phyloP scores from a whole-genome alignment of 64 coral and sea anemone species.

The Hydrozoanthus tunicans region DNA sequence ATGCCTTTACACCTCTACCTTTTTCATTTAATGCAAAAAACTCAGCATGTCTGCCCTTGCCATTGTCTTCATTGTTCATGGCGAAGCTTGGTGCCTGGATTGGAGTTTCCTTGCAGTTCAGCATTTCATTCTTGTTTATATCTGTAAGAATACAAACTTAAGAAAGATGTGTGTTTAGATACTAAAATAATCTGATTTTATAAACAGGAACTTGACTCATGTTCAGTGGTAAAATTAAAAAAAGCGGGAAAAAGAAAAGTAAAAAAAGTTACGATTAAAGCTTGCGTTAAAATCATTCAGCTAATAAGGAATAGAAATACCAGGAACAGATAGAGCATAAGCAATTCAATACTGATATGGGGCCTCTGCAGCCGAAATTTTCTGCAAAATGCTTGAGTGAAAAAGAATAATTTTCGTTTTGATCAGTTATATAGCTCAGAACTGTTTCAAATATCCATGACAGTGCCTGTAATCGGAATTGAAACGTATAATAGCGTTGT shows the following conservation, averaged over 20 bases:
- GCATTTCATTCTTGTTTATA: not conserved
- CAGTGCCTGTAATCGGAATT: too few species aligned
- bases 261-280: too few species aligned
- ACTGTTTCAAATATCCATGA: too few species aligned
- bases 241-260: too few species aligned
- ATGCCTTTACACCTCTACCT: not conserved
- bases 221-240: not conserved
- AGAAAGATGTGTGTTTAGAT: not conserved
- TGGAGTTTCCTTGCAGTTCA: not conserved
- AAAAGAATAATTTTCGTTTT: too few species aligned
- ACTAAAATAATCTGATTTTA: not conserved
- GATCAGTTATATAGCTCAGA: too few species aligned
- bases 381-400: too few species aligned
- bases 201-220: not conserved
- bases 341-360: too few species aligned
- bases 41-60: not conserved
- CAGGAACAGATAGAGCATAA: too few species aligned
- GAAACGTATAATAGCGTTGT: not conserved
- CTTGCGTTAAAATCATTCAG: too few species aligned
- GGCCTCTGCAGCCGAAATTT: too few species aligned
- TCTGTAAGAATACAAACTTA: not conserved
- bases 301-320: too few species aligned
- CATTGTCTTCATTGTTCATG: not conserved
- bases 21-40: slow-evolving; percentile 24
- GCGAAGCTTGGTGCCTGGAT: slow-evolving; percentile 11